phyloP scores from a whole-genome alignment of 1,140 invertebrate genomes.

The Triops cancriformis region DNA sequence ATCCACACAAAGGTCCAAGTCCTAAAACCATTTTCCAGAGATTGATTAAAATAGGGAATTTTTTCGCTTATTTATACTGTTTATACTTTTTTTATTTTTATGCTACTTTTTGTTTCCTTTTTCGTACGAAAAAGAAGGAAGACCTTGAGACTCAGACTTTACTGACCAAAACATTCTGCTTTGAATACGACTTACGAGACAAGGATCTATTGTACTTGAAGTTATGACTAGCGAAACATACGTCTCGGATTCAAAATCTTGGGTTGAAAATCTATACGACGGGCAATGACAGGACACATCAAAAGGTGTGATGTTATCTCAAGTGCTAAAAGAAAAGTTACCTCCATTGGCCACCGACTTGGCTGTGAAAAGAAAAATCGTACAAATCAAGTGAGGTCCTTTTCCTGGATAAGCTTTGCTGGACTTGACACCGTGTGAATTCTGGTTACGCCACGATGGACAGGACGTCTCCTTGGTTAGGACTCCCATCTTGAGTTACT shows the following conservation, averaged over 20 bases:
- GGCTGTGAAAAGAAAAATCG: no score
- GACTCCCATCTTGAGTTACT: not conserved
- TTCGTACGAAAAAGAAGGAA: not conserved
- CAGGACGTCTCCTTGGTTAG: not conserved
- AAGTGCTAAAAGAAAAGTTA: not conserved
- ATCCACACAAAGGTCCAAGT: slow-evolving; percentile 21
- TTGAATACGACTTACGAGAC: not conserved
- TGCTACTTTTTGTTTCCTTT: not conserved
- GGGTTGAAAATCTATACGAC: not conserved
- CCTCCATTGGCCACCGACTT: no score
- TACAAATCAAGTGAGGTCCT: not conserved
- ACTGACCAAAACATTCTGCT: not conserved
- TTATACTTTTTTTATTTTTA: no score
- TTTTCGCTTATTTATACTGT: no score
- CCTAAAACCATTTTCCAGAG: not conserved
- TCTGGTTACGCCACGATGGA: not conserved
- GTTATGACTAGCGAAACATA: not conserved
- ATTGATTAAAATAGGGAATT: no score
- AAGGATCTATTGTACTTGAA: not conserved
- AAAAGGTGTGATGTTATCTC: not conserved
- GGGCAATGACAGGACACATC: not conserved
- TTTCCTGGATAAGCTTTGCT: not conserved
- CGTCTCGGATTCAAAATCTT: not conserved
- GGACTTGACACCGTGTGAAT: not conserved
- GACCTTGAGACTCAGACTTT: not conserved